Base-by-base conservation (phyloP, 2,797 vertebrate genomes). In the Lithobates sylvaticus region DNA sequence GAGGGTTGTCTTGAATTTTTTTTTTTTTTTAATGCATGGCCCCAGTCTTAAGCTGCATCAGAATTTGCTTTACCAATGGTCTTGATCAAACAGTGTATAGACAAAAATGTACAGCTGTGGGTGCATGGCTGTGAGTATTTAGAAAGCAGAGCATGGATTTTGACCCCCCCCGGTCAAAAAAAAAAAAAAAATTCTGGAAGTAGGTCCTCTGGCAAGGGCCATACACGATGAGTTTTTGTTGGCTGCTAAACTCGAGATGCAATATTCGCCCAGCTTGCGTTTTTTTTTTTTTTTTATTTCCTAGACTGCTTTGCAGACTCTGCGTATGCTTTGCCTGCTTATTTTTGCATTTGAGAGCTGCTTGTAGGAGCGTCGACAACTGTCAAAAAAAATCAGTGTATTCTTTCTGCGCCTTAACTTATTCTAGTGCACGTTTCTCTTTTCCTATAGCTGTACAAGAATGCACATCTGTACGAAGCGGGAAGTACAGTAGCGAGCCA, bases 401-500 rank as follows among this genome's bases (percentile, higher is more conserved):
- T 29, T 36, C 18, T 68, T n/a, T 26, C 2, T 58, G 44, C 44
- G 15, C 68, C 34, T 23, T 64, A 27, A 54, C 27, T 42, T 54
- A 50, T 6, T 36, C 29, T 26, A 50, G 78, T 69, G 78, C 42
- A 0, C 36, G 47, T 29, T 26, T 29, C n/a, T 58, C 54, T 80
- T 80, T 68, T 67, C 50, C 0, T n/a, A 65, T 21, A 16, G 58
- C 77, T 67, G 54, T n/a, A 21, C 29, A 34, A 70, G 44, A 44
- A 79, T 71, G 42, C 78, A 70, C 44, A 69, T 70, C 68, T 21
- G 69, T 2, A 71, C 9, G 29, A 81, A 61, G 26, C 8, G 47
- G 69, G 39, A 69, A 79, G 76, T 79, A 69, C 78, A 79, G 78
- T 79, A 69, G 78, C 10, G 18, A 72, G n/a, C 50, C 34, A 61